Evolutionary conservation across 2,113 vertebrate genomes (phyloP), one percentile per base, ranked within the genome.

Genomic region (Arvicanthis niloticus): DNA sequence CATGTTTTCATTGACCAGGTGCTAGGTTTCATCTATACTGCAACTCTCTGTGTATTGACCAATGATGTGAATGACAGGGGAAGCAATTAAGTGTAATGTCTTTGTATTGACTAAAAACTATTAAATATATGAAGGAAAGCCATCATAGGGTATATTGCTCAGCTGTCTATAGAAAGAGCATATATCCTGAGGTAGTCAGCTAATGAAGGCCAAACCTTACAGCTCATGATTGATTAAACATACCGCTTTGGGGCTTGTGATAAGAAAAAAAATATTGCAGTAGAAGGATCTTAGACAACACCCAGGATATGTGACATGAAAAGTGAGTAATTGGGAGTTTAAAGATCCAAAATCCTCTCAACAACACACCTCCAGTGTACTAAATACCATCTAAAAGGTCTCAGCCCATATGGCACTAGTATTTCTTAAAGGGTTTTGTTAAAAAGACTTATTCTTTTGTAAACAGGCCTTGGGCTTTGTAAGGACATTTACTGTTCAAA

Each of bases 21-120:
- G 19, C 65, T 67, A 29, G 53, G 8, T 77, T 53, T 91, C 77
- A 15, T 1, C 62, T 76, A 80, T 75, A 86, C 72, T 10, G 24
- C 42, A 76, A 70, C 60, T 75, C 78, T 92, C 13, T n/a, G 62
- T 96, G 87, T 75, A 68, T 4, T 77, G 58, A 89, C 70, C 73
- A 56, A 60, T n/a, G 19, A 53, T 60, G n/a, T 10, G 82, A 16
- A 48, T 91, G 21, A 89, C 21, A 75, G 37, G 88, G 82, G 73
- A 51, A 53, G 22, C 7, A 17, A 72, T 92, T 4, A 93, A 89
- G 73, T 45, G 22, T 81, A 56, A 12, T 82, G 82, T 13, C 22
- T 77, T 91, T 48, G 56, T 65, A n/a, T 94, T 93, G 9, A 78
- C 15, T 84, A 48, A 73, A 68, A 24, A 48, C 2, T 45, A 67